Evolutionary conservation across 2,888 invertebrate species (phyloP), one percentile per base, ranked within the genome.

Genomic region (Drosophila setosimentum): DNA sequence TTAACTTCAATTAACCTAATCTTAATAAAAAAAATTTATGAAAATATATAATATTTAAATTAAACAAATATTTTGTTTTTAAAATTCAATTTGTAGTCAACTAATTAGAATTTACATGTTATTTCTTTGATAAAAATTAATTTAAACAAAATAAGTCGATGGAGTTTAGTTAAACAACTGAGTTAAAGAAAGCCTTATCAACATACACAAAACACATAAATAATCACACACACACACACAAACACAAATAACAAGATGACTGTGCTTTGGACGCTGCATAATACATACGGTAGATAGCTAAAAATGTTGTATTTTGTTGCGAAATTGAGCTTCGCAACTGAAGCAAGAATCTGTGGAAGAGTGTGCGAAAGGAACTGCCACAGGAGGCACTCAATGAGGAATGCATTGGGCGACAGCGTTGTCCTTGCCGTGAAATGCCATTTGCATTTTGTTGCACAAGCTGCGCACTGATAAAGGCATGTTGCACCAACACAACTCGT

Each of bases 291-390:
- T 68, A 72, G 59, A 65, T 11, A n/a, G 32, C n/a, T n/a, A n/a
- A n/a, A n/a, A 68, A 67, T 84, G 87, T 87, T 64, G 78, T 79
- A 83, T 79, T 88, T 90, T 87, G 91, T 89, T 88, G 87, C 81
- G 78, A 91, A 82, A 90, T 87, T 90, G 87, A 90, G 88, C 83
- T 37, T 83, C 78, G 73, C 78, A 81, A 87, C 74, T 90, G 87
- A 79, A 80, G 82, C 89, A 79, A 77, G 69, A 75, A 83, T 81
- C 69, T 70, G 76, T 59, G 48, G 50, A 61, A 67, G 73, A 70
- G 66, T 68, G 66, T 57, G 66, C 69, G 59, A 73, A 73, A 74
- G 67, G 57, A 73, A 65, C 50, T 54, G 75, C 53, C 60, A 53
- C 8, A 53, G 54, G 37, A 51, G 62, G 69, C 83, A 84, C 85